A percentile compares a stretch with the other conserved stretches of the same genome.
Evolutionary conservation across 2,113 vertebrate genomes (phyloP).

Genomic region (Tricholaema leucomelas): DNA sequence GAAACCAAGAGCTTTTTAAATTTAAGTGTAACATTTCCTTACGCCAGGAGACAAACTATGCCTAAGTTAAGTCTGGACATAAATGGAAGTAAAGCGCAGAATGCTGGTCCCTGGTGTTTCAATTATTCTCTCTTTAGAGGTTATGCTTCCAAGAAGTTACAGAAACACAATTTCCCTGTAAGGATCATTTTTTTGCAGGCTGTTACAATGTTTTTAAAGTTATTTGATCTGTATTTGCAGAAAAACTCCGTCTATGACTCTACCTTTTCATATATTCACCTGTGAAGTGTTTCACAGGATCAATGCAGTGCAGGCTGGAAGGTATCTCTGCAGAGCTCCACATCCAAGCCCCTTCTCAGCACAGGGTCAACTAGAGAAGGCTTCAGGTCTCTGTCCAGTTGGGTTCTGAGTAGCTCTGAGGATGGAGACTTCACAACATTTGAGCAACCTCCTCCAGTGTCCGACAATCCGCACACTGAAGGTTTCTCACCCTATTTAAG

Average conservation of each 20-base stretch:
- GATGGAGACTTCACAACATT: background rate
- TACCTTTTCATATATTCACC: background rate
- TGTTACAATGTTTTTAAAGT: background rate
- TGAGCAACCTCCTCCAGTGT: background rate
- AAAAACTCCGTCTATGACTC: background rate
- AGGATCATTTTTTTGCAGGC: background rate
- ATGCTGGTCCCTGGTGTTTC: constrained; percentile 23
- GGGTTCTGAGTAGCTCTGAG: background rate
- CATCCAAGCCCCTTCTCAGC: background rate
- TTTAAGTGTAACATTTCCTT: background rate
- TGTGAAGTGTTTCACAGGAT: rapidly evolving
- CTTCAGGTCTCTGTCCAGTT: rapidly evolving
- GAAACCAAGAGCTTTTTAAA: background rate
- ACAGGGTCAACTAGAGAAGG: background rate
- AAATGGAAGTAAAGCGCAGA: constrained; percentile 42
- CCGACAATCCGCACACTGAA: background rate
- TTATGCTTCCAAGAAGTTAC: background rate
- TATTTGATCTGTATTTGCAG: background rate
- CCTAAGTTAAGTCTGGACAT: constrained; percentile 21
- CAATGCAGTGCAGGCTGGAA: rapidly evolving
- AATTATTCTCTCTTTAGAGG: constrained; percentile 38
- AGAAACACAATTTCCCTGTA: background rate
- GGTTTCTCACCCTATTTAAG: background rate
- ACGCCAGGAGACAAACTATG: constrained; percentile 1
- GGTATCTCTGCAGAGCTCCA: background rate